Percentiles rank a stretch among this genome's conserved stretches.
phyloP scores from a whole-genome alignment of 2,888 invertebrate species.

The Drosophila testacea region DNA sequence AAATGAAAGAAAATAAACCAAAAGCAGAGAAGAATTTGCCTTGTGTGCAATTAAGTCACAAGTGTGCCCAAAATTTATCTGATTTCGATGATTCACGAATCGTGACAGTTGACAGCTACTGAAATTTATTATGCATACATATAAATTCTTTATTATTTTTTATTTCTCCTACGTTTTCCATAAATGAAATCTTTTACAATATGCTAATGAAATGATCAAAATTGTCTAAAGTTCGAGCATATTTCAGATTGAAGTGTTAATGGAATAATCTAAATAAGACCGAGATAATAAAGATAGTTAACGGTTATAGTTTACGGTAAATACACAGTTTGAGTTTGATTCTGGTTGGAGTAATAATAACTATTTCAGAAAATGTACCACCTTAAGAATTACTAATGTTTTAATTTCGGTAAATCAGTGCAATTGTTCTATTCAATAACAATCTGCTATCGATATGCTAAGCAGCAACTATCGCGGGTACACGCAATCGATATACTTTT shows the following conservation, averaged over 20 bases:
- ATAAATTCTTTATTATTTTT: slow-evolving; percentile 11
- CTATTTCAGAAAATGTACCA: too few species aligned
- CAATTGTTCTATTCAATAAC: too few species aligned
- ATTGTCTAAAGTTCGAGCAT: slow-evolving; percentile 1
- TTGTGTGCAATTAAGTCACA: slow-evolving; percentile 52
- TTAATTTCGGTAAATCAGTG: too few species aligned
- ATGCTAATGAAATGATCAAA: slow-evolving; percentile 33
- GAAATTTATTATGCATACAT: slow-evolving; percentile 43
- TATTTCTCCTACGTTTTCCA: slow-evolving; percentile 27
- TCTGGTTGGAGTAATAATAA: too few species aligned
- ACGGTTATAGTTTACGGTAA: slow-evolving; percentile 9
- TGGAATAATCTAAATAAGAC: slow-evolving; percentile 18
- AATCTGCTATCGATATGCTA: neutral
- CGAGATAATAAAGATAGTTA: slow-evolving; percentile 14
- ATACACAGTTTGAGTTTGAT: neutral
- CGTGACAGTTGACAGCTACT: slow-evolving; percentile 42
- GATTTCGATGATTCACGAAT: slow-evolving; percentile 57
- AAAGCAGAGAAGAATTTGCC: slow-evolving; percentile 34
- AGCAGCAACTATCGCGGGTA: neutral
- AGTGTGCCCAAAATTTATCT: slow-evolving; percentile 42
- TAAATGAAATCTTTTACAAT: slow-evolving; percentile 37
- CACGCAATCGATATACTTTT: neutral
- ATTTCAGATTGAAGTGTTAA: slow-evolving; percentile 35
- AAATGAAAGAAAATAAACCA: slow-evolving; percentile 14
- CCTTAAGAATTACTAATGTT: too few species aligned